These are phyloP conservation scores for Pseudorectes ferrugineus DNA, from an alignment of 2,113 vertebrate genomes.

Conservation along the genomic window DNA sequence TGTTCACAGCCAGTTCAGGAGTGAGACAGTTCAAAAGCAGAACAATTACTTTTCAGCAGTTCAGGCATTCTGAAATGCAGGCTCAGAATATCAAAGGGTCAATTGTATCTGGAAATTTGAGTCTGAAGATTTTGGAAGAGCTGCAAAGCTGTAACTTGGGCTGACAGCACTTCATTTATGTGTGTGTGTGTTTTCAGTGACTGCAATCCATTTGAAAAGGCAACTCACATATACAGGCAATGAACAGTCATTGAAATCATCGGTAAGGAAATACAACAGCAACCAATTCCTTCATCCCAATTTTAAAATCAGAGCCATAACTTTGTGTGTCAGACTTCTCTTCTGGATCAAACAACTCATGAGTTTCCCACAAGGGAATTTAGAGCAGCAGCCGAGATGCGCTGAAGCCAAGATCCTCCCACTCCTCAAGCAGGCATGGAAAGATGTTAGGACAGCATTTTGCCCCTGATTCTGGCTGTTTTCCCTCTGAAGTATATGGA, in stretches of 20 bases:
- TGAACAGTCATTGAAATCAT: accelerated
- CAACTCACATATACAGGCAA: neutral
- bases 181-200: neutral
- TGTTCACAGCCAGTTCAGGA: neutral
- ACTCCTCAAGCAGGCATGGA: neutral
- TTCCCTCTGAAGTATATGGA: neutral
- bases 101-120: neutral
- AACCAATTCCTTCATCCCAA: neutral
- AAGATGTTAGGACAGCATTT: neutral
- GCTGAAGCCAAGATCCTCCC: neutral
- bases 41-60: neutral
- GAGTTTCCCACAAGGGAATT: neutral
- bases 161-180: neutral
- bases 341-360: neutral
- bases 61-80: accelerated
- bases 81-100: neutral
- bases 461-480: neutral
- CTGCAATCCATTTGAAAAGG: neutral
- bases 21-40: neutral
- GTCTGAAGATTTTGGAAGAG: neutral
- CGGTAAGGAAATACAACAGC: neutral
- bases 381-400: neutral
- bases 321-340: neutral
- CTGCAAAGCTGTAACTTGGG: neutral
- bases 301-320: neutral